phyloP scores from a whole-genome alignment of 2,888 invertebrate genomes.

The Ormyrus nitidulus region DNA sequence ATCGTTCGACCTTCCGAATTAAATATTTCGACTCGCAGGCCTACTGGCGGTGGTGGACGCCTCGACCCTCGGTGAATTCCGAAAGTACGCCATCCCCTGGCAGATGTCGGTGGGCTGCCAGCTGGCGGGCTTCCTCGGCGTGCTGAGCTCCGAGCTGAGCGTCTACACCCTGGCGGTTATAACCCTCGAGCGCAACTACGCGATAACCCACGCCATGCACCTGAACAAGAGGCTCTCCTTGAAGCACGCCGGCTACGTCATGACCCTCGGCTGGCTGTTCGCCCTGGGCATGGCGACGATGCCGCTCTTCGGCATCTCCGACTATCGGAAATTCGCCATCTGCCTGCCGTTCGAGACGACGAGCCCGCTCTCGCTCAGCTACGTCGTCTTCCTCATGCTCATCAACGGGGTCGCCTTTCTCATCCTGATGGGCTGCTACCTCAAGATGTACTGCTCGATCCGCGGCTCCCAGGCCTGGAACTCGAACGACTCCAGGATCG shows the following conservation, averaged over 20 bases:
- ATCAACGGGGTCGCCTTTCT: slow-evolving; percentile 96
- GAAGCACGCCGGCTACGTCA: slow-evolving; percentile 93
- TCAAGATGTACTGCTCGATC: slow-evolving; percentile 98
- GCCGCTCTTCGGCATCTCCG: slow-evolving; percentile 93
- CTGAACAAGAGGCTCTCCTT: slow-evolving; percentile 94
- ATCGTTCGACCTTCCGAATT: no score
- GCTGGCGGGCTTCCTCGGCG: slow-evolving; percentile 95
- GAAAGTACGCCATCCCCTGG: slow-evolving; percentile 97
- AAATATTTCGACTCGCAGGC: slow-evolving; percentile 77
- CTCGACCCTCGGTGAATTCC: slow-evolving; percentile 95
- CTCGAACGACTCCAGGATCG: slow-evolving; percentile 96
- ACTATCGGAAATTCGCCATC: slow-evolving; percentile 97
- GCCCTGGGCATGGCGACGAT: slow-evolving; percentile 90
- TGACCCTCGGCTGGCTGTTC: slow-evolving; percentile 95
- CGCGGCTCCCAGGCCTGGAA: slow-evolving; percentile 98
- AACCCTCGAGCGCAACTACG: slow-evolving; percentile 95
- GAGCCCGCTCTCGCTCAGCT: slow-evolving; percentile 86
- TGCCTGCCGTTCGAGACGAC: slow-evolving; percentile 96
- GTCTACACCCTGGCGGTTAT: slow-evolving; percentile 98
- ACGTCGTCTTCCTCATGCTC: slow-evolving; percentile 92
- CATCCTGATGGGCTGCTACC: slow-evolving; percentile 95
- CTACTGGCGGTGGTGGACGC: slow-evolving; percentile 97
- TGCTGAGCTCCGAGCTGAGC: slow-evolving; percentile 93
- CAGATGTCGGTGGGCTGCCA: slow-evolving; percentile 96
- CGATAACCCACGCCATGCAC: slow-evolving; percentile 98